These are phyloP conservation scores for Listronotus bonariensis DNA, from an alignment of 1,140 invertebrate species.

Conservation along the genomic window DNA sequence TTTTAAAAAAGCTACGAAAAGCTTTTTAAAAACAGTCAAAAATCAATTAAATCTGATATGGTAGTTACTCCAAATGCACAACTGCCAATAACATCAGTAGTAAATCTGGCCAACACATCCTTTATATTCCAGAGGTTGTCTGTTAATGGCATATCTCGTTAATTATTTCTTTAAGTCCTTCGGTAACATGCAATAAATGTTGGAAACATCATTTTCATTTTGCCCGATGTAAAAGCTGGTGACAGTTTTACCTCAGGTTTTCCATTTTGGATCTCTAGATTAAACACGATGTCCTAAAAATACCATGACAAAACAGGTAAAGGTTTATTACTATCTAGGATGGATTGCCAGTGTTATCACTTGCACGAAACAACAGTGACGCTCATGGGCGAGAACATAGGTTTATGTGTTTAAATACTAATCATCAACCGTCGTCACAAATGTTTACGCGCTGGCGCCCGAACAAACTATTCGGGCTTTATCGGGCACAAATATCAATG, in stretches of 20 bases:
- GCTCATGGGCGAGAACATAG: too few species aligned
- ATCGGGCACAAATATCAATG: too few species aligned
- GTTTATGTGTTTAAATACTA: too few species aligned
- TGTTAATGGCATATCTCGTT: not conserved
- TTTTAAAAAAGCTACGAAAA: too few species aligned
- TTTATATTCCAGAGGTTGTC: slow-evolving; percentile 13
- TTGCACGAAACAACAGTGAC: too few species aligned
- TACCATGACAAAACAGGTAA: slow-evolving; percentile 16
- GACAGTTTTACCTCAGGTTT: slow-evolving; percentile 55
- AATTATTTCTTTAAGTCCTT: slow-evolving; percentile 3
- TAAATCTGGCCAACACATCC: slow-evolving; percentile 22
- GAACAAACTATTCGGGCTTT: too few species aligned
- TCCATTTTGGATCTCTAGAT: slow-evolving; percentile 57
- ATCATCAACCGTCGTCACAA: too few species aligned
- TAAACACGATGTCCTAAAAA: slow-evolving; percentile 58
- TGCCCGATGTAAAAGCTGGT: slow-evolving; percentile 58
- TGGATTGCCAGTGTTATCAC: too few species aligned
- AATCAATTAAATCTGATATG: too few species aligned
- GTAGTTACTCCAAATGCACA: slow-evolving; percentile 26
- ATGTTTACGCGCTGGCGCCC: too few species aligned
- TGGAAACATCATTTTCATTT: slow-evolving; percentile 57
- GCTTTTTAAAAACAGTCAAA: too few species aligned
- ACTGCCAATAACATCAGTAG: slow-evolving; percentile 36
- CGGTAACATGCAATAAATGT: not conserved
- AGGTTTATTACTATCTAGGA: too few species aligned